A percentile compares a stretch with the other conserved stretches of the same genome.
phyloP scores from a whole-genome alignment of 2,888 invertebrate genomes.

The Mesochorus sp. region DNA sequence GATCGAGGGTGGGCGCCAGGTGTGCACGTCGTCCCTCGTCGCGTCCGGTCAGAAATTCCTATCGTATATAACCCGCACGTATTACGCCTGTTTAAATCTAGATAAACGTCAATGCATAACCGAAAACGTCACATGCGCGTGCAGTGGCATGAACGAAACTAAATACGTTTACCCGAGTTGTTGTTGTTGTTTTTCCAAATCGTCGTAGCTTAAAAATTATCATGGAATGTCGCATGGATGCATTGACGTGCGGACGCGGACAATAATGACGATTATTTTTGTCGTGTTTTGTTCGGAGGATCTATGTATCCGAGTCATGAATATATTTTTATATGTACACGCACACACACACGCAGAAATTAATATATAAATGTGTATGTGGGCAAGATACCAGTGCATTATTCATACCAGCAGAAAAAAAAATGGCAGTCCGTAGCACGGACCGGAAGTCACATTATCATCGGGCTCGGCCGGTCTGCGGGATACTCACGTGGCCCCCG shows the following conservation, averaged over 20 bases:
- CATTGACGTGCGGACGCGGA: too few species aligned
- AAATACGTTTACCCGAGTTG: background rate
- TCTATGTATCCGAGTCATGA: background rate
- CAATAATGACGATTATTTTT: too few species aligned
- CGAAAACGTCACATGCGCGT: background rate
- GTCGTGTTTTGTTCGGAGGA: too few species aligned
- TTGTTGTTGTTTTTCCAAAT: background rate
- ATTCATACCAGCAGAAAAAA: conserved; percentile 41
- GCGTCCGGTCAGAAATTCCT: conserved; percentile 44
- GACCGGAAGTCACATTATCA: conserved; percentile 71
- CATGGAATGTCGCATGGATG: too few species aligned
- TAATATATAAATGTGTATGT: background rate
- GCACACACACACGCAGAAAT: background rate
- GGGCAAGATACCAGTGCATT: background rate
- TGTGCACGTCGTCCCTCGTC: conserved; percentile 53
- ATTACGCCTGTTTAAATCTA: background rate
- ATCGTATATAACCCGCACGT: conserved; percentile 10
- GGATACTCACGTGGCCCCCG: conserved; percentile 54
- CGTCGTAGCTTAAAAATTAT: too few species aligned
- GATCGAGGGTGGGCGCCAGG: conserved; percentile 47
- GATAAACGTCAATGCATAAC: background rate
- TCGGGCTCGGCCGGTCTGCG: conserved; percentile 63
- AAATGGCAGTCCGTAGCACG: conserved; percentile 31
- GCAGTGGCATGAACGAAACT: background rate
- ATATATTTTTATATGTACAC: background rate